phyloP scores from a whole-genome alignment of 2,888 invertebrate species.

The Cephus rjabovi region DNA sequence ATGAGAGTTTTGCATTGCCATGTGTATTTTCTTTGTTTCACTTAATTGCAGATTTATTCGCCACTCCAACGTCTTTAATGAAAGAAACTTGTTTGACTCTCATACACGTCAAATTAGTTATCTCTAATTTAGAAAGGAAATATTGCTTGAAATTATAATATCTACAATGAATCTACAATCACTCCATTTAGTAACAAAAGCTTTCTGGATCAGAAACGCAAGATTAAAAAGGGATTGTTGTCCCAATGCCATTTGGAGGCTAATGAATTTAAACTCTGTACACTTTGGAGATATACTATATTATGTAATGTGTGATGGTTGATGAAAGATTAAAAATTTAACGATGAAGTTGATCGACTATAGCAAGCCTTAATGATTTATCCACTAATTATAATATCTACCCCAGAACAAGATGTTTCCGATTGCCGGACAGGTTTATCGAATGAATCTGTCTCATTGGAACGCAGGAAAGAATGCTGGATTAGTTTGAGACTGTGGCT shows the following conservation, averaged over 20 bases:
- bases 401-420: background rate
- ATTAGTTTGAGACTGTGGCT: constrained; percentile 49
- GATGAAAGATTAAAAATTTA: constrained; percentile 10
- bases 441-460: constrained; percentile 46
- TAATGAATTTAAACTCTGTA: background rate
- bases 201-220: background rate
- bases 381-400: constrained; percentile 12
- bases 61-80: background rate
- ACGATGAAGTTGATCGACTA: constrained; percentile 6
- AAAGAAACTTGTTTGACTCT: background rate
- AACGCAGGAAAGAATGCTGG: constrained; percentile 61
- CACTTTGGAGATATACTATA: background rate
- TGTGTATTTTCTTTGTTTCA: background rate
- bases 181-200: background rate
- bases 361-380: constrained; percentile 14
- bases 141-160: constrained; percentile 1
- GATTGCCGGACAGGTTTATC: background rate
- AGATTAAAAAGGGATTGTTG: background rate
- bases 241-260: background rate
- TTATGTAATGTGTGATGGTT: background rate
- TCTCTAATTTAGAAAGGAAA: background rate
- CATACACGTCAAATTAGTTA: background rate
- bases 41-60: background rate
- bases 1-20: background rate
- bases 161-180: background rate